phyloP scores from a whole-genome alignment of 2,113 vertebrate species.

The Bos taurus region DNA sequence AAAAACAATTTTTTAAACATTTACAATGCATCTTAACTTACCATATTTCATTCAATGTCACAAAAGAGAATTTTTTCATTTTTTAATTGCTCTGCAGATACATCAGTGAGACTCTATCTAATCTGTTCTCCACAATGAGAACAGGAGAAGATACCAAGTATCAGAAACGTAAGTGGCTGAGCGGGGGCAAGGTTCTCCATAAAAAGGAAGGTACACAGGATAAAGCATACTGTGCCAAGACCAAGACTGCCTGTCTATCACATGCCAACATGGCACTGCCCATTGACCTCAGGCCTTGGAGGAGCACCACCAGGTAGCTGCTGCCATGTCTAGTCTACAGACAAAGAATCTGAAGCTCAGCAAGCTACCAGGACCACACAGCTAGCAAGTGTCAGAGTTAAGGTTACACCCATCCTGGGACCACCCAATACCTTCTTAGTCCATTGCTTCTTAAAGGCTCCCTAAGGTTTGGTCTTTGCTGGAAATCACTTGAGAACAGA shows the following conservation, averaged over 20 bases:
- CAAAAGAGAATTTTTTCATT: background rate
- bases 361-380: background rate
- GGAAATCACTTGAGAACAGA: background rate
- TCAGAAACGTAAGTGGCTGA: background rate
- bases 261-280: rapidly evolving
- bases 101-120: background rate
- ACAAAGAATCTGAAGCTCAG: background rate
- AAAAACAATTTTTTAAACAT: background rate
- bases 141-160: background rate
- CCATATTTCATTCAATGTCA: background rate
- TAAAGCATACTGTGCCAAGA: background rate
- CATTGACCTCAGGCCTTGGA: rapidly evolving
- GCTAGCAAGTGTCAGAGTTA: background rate
- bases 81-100: background rate
- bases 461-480: background rate
- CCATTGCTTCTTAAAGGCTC: background rate
- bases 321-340: background rate
- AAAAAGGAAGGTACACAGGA: background rate
- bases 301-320: background rate
- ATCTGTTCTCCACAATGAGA: background rate
- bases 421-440: background rate
- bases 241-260: background rate
- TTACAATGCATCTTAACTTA: background rate
- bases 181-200: background rate
- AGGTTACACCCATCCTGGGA: background rate